A percentile compares a stretch with the other conserved stretches of the same genome.
Evolutionary conservation across 2,888 invertebrate genomes (phyloP).

Genomic region (Scaptomyza parva): DNA sequence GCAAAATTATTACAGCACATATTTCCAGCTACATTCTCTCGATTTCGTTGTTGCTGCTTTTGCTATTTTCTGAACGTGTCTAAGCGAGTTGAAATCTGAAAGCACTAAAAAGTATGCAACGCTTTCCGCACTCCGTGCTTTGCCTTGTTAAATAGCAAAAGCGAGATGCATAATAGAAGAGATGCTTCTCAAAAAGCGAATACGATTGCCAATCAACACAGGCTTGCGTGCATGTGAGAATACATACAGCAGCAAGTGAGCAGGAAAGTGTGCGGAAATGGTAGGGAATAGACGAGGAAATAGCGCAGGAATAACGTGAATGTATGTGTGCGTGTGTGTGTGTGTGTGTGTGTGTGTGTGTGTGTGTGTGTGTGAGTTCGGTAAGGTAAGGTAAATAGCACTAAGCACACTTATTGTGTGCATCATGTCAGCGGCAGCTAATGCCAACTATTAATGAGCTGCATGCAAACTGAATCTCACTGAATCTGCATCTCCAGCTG

Average conservation of each 20-base stretch:
- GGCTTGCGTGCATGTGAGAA: slow-evolving; percentile 30
- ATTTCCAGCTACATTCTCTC: slow-evolving; percentile 19
- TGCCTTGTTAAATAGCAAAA: slow-evolving; percentile 2
- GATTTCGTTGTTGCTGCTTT: background rate
- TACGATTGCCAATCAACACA: slow-evolving; percentile 46
- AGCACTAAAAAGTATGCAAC: slow-evolving; percentile 41
- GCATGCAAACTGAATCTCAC: slow-evolving; percentile 12
- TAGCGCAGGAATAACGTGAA: too few species aligned
- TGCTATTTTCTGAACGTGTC: slow-evolving; percentile 32
- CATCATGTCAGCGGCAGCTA: slow-evolving; percentile 18
- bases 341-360: background rate
- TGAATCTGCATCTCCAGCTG: background rate
- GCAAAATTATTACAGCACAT: slow-evolving; percentile 43
- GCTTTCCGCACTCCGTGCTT: slow-evolving; percentile 5
- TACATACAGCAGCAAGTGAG: slow-evolving; percentile 1
- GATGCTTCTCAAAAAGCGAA: slow-evolving; percentile 27
- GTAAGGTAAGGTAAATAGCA: background rate
- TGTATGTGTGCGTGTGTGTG: background rate
- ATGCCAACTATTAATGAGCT: slow-evolving; percentile 52
- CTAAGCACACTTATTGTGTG: slow-evolving; percentile 29
- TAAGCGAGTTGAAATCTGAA: slow-evolving; percentile 15
- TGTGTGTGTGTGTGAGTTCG: background rate
- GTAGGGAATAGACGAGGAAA: background rate
- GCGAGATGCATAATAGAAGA: slow-evolving; percentile 22
- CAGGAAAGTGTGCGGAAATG: background rate